Evolutionary conservation across 2,113 vertebrate species (phyloP).

Genomic region (Alosa alosa): DNA sequence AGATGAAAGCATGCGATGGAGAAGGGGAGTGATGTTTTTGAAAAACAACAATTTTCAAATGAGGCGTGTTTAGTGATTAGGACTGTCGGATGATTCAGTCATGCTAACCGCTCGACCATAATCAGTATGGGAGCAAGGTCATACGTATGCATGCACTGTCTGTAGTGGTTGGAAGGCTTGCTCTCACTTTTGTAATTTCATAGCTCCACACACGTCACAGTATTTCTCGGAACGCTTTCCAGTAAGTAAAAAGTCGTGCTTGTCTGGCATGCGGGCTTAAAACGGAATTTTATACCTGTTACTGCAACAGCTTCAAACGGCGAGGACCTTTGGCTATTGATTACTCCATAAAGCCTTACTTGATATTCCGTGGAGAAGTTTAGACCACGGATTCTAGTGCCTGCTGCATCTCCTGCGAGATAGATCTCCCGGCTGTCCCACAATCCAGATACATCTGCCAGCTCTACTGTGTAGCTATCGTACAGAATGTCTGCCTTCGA

Average conservation of each 20-base stretch:
- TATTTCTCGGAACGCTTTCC: conserved; percentile 13
- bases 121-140: conserved; percentile 23
- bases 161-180: background rate
- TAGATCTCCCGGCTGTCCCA: conserved; percentile 51
- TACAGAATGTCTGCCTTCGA: conserved; percentile 44
- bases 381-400: conserved; percentile 60
- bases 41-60: background rate
- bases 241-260: conserved; percentile 11
- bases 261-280: conserved; percentile 30
- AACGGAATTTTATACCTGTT: conserved; percentile 66
- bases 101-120: conserved; percentile 32
- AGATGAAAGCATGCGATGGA: background rate
- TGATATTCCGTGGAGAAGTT: conserved; percentile 63
- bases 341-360: conserved; percentile 64
- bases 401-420: conserved; percentile 57
- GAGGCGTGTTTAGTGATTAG: background rate
- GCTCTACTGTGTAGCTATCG: conserved; percentile 58
- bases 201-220: conserved; percentile 4
- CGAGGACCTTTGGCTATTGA: conserved; percentile 59
- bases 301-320: conserved; percentile 65
- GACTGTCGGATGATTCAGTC: background rate
- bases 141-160: background rate
- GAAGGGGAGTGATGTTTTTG: background rate
- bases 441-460: conserved; percentile 53
- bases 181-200: background rate